A percentile compares a stretch with the other conserved stretches of the same genome.
Evolutionary conservation across 2,797 vertebrate species (phyloP).

Genomic region (Protosalanx chinensis): DNA sequence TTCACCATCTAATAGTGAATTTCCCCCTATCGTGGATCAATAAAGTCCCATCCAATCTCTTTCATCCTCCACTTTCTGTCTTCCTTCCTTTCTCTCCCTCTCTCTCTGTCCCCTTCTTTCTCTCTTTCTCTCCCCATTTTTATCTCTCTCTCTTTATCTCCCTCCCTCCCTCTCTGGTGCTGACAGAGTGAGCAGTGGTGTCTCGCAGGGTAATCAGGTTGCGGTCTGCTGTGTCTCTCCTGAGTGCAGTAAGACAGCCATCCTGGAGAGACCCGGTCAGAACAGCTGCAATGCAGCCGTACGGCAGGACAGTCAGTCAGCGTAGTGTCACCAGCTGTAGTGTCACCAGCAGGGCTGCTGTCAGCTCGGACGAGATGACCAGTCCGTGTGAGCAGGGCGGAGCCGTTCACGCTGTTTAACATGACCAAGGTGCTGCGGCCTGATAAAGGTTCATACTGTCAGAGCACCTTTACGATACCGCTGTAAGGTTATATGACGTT

Average conservation of each 20-base stretch:
- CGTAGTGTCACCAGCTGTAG: background rate
- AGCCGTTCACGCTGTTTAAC: background rate
- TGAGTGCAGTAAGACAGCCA: too few species aligned
- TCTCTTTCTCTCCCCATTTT: background rate
- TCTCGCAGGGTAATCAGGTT: slow-evolving; percentile 22
- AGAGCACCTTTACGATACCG: too few species aligned
- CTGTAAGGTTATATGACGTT: background rate
- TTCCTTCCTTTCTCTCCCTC: slow-evolving; percentile 1
- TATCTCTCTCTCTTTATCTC: slow-evolving; percentile 9
- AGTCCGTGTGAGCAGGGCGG: background rate
- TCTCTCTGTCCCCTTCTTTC: background rate
- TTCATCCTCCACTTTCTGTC: too few species aligned
- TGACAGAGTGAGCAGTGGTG: background rate
- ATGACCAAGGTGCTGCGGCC: background rate
- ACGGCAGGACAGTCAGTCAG: background rate
- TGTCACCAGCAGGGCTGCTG: background rate
- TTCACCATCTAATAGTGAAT: too few species aligned
- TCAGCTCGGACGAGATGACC: background rate
- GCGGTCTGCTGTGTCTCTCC: slow-evolving; percentile 4
- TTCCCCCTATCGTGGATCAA: too few species aligned
- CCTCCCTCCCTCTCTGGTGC: background rate
- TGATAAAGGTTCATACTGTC: too few species aligned
- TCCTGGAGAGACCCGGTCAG: background rate
- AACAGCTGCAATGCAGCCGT: slow-evolving; percentile 20
- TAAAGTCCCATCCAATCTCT: too few species aligned